Conservation (phyloP, 2,797 vertebrate genomes). For the Erpetoichthys calabaricus region DNA sequence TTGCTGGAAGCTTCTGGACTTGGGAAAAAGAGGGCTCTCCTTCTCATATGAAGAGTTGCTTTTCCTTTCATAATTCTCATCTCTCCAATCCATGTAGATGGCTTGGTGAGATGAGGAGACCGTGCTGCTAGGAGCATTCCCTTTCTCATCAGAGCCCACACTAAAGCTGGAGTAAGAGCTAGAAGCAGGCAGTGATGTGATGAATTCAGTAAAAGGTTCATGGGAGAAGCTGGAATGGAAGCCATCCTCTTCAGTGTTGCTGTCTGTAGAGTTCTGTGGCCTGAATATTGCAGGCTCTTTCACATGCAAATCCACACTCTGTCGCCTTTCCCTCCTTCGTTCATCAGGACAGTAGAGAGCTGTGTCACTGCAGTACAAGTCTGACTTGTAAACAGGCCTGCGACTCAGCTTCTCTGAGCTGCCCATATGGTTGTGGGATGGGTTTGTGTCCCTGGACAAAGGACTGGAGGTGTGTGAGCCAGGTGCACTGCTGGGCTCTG, state of each 20-base stretch:
- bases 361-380: slow-evolving; percentile 83
- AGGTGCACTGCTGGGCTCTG: slow-evolving; percentile 67
- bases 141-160: slow-evolving; percentile 74
- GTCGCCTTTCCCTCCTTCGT: slow-evolving; percentile 58
- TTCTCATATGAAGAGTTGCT: slow-evolving; percentile 57
- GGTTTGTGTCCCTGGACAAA: slow-evolving; percentile 51
- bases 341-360: slow-evolving; percentile 84
- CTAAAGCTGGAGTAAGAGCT: slow-evolving; percentile 93
- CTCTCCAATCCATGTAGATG: slow-evolving; percentile 68
- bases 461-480: slow-evolving; percentile 62
- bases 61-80: slow-evolving; percentile 64
- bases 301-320: slow-evolving; percentile 65
- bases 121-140: slow-evolving; percentile 57
- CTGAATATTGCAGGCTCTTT: slow-evolving; percentile 54
- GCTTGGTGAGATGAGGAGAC: slow-evolving; percentile 79
- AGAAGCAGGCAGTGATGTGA: slow-evolving; percentile 68
- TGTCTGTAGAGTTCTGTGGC: slow-evolving; percentile 71
- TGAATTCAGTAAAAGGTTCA: slow-evolving; percentile 66
- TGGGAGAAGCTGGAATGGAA: slow-evolving; percentile 68
- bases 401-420: slow-evolving; percentile 52
- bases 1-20: slow-evolving; percentile 63
- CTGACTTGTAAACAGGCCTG: slow-evolving; percentile 61
- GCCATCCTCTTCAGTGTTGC: slow-evolving; percentile 66
- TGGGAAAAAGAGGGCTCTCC: slow-evolving; percentile 55
- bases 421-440: slow-evolving; percentile 45